Conservation (phyloP, 2,888 invertebrate genomes). For the Pelosia muscerda region DNA sequence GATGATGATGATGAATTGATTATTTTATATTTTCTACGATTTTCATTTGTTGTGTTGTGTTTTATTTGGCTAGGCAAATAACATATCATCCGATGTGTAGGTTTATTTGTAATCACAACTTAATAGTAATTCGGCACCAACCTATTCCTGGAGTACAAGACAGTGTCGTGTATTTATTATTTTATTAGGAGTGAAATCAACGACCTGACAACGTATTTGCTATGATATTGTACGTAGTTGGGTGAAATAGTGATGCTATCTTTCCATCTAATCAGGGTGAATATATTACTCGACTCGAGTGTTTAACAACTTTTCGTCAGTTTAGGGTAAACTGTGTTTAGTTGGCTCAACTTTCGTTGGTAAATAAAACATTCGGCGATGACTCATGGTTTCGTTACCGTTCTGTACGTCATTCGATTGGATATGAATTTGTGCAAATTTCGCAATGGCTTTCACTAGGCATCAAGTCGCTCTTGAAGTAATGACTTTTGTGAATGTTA, state of each 20-base stretch:
- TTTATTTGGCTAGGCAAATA: not conserved
- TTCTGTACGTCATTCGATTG: constrained; percentile 32
- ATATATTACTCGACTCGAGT: not conserved
- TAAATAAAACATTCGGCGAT: not conserved
- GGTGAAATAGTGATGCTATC: not conserved
- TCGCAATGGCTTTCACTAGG: constrained; percentile 46
- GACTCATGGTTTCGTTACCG: constrained; percentile 13
- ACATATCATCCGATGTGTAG: too few relatives aligned
- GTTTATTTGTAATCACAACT: too few relatives aligned
- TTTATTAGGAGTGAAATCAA: not conserved
- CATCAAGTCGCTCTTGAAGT: constrained; percentile 52
- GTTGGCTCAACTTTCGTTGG: not conserved
- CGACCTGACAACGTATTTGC: too few relatives aligned
- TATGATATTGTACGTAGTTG: too few relatives aligned
- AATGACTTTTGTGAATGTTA: constrained; percentile 66
- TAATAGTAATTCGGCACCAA: not conserved
- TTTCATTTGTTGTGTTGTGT: not conserved
- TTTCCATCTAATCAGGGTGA: constrained; percentile 4
- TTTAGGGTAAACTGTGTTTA: not conserved
- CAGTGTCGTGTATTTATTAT: not conserved
- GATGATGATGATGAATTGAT: too few relatives aligned
- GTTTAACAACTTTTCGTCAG: not conserved
- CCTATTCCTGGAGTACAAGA: not conserved
- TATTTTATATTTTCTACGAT: too few relatives aligned
- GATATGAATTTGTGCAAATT: constrained; percentile 36